Percentiles rank a stretch among this genome's conserved stretches.
Evolutionary conservation across 2,113 vertebrate genomes (phyloP).

Genomic region (Todiramphus chloris): DNA sequence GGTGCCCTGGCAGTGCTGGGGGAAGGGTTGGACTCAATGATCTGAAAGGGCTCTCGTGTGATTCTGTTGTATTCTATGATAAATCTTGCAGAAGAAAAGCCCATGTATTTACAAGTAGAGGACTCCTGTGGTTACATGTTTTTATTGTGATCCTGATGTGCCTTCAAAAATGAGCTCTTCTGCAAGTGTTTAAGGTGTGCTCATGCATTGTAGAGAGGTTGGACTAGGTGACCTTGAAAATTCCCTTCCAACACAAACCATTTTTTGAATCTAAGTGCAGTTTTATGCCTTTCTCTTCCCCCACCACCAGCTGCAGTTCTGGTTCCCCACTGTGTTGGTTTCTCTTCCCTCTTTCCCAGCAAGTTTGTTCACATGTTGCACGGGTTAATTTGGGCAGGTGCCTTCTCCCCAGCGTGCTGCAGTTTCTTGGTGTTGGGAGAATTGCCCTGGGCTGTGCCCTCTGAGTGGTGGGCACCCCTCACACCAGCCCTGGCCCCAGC

Average conservation of each 20-base stretch:
- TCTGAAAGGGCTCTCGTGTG: too few species aligned
- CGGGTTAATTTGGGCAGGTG: background rate
- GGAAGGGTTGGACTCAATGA: background rate
- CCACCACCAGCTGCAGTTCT: background rate
- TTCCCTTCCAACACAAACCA: background rate
- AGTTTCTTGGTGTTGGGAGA: background rate
- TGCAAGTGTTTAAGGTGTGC: background rate
- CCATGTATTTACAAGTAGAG: background rate
- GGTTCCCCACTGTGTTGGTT: fast-evolving
- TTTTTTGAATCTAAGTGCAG: background rate
- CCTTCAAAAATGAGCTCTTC: background rate
- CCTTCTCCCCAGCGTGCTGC: background rate
- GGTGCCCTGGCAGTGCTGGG: too few species aligned
- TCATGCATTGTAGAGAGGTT: background rate
- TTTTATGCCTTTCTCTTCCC: background rate
- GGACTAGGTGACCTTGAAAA: too few species aligned
- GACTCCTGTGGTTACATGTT: fast-evolving
- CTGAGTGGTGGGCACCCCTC: too few species aligned
- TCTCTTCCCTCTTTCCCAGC: background rate
- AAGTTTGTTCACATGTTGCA: fast-evolving
- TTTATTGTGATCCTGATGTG: background rate
- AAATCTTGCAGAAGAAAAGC: background rate
- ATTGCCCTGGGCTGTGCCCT: too few species aligned
- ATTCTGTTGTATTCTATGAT: too few species aligned
- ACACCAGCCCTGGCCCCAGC: background rate